Conservation (phyloP, 2,113 vertebrate genomes). For the Sciurus niger region DNA sequence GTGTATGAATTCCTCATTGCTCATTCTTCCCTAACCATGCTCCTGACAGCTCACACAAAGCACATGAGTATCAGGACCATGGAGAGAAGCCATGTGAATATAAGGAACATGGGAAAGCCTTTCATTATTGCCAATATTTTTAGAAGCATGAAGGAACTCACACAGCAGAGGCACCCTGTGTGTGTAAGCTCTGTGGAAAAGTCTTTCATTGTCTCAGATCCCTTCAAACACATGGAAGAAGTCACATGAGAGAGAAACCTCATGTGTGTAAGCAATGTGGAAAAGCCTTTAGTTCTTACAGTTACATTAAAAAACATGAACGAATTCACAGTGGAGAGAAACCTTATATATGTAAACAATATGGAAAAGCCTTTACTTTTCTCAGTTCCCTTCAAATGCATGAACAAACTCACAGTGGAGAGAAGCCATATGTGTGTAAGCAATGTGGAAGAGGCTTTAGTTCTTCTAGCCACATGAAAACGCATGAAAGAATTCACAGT, state of each 20-base stretch:
- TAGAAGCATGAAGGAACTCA: neutral
- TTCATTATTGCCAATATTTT: neutral
- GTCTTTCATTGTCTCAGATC: neutral
- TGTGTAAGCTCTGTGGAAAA: neutral
- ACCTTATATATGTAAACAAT: constrained; percentile 37
- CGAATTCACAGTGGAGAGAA: constrained; percentile 35
- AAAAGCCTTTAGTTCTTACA: neutral
- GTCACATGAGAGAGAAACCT: neutral
- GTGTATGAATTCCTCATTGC: neutral
- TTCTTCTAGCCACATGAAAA: no score
- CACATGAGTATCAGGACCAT: neutral
- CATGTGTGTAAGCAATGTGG: neutral
- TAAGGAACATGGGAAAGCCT: neutral
- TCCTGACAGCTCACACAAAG: neutral
- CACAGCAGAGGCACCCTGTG: neutral
- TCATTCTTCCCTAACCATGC: neutral
- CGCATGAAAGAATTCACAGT: no score
- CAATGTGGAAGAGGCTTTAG: neutral
- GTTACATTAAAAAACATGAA: neutral
- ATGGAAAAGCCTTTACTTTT: neutral
- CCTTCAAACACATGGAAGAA: neutral
- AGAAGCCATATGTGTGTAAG: neutral
- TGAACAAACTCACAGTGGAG: neutral
- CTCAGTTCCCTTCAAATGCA: neutral
- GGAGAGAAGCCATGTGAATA: neutral